Base-by-base conservation (phyloP, 2,113 vertebrate genomes). In the Halcyon malimbica region DNA sequence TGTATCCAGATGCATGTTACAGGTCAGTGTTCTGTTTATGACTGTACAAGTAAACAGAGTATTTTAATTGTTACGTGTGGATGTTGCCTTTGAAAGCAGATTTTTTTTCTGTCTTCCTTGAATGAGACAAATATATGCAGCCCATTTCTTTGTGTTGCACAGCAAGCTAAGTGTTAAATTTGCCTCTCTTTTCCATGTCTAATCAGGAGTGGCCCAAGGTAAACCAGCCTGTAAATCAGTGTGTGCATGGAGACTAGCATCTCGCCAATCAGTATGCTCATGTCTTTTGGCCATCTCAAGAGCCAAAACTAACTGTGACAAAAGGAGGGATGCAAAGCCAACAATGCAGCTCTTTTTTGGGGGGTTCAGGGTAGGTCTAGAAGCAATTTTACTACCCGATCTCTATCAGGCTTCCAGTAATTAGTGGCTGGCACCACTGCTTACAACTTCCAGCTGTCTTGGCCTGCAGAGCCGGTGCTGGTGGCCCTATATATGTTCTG, bases 1-100 rank as follows among this genome's bases (percentile, higher is more conserved):
- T 96, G 99, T 99, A n/a, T 99, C 99, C 98, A 99, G 99, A 98
- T 99, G 99, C 98, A 99, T 99, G 97, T 96, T 99, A 98, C 99
- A 99, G 99, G 99, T 99, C 93, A 98, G 98, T 98, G 95, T 87
- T 95, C 67, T 90, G 41, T 90, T 90, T 92, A 39, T 95, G 87
- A 89, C 65, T 95, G 16, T 77, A 67, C 12, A 3, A 93, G 54
- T 93, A 92, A 83, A 53, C 82, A 71, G 6, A 7, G 0, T 44
- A 33, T 84, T 84, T 68, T 63, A 77, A 69, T 12, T 13, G 3
- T 54, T 88, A 18, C 50, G 5, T 89, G 6, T 78, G 51, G n/a
- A 7, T 4, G 1, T 71, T 16, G 26, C 39, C 53, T 71, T 76
- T 73, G 35, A 83, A 83, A 85, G 41, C 24, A 56, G 26, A 16